Evolutionary conservation across 2,888 invertebrate species (phyloP), one percentile per base, ranked within the genome.

Genomic region (Drosophila anomelani): DNA sequence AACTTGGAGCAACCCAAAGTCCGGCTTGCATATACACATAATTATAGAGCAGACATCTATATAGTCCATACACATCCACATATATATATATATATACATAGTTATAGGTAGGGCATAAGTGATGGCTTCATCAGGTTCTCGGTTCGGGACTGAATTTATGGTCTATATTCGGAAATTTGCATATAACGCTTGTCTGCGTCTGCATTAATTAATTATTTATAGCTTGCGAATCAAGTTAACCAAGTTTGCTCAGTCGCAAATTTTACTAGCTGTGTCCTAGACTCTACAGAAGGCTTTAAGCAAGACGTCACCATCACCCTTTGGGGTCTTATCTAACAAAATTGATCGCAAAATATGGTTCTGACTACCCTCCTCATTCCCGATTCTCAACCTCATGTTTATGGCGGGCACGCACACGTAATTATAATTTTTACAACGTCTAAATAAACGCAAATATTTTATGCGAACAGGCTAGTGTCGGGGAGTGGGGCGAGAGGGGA

Each of bases 351-450:
- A 84, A 86, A 88, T 84, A 85, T 83, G 85, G 88, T 73, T 76
- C 75, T 64, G 67, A 73, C 77, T 51, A 8, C n/a, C 32, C 39
- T 36, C 15, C 23, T 54, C 17, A 29, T 29, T 13, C 60, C 47
- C 39, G 39, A 64, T 64, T 64, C 53, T 10, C 26, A 26, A 41
- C 20, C 62, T 76, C 59, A 76, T 85, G 62, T 57, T 70, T 49
- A 89, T 82, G 80, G 59, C 46, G 53, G 57, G 75, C 85, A 86
- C 85, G 85, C 77, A 78, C 83, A 80, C 88, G 85, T 86, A 86
- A 86, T 86, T 86, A 86, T 89, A 89, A 89, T 86, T 88, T 86
- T 86, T 86, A 86, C 85, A 86, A 87, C 79, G 88, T 87, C 89
- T 86, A 86, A 84, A 78, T 83, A 88, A 84, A 83, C 79, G 81